Evolutionary conservation across 2,888 invertebrate genomes (phyloP), one percentile per base, ranked within the genome.

Genomic region (Trachelus iudaicus): DNA sequence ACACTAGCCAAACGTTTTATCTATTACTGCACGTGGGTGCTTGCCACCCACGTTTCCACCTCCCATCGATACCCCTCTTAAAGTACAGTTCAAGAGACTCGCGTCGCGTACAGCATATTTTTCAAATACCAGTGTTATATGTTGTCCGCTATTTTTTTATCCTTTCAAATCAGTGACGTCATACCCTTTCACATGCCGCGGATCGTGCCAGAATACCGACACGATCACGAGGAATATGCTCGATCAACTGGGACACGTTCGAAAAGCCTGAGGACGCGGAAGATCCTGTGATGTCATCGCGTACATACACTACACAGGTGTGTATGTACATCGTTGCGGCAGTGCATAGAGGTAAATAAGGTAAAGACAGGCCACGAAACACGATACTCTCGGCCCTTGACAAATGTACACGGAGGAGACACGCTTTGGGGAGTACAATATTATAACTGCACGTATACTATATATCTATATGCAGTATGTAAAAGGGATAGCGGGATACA

Each of bases 1-100:
- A 84, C 80, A 81, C 77, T 81, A 76, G 79, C 79, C 73, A 81
- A 78, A 80, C 79, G 77, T 73, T 56, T 56, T 9, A 56, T 56
- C 56, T 56, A 23, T 56, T 56, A 23, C 23, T 56, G 56, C 23
- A 56, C 56, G 56, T 56, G 56, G 56, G 56, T 56, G 56, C 9
- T 56, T 23, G 56, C 23, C 56, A 56, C 56, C 56, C 56, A 56
- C 23, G 23, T 23, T 9, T 23, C 56, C 56, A 15, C 40, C 15
- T 15, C 40, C 56, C 23, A 23, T 23, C 15, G 56, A 56, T 56
- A 23, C 56, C 23, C 23, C 40, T 40, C 56, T 56, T 56, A 23
- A 23, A 56, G 40, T 56, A 56, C 9, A 56, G 56, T 56, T 56
- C 56, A 56, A 56, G 56, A 56, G 23, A 56, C 56, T 23, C 23